Evolutionary conservation across 2,113 vertebrate genomes (phyloP), one percentile per base, ranked within the genome.

Genomic region (Gymnorhina tibicen): DNA sequence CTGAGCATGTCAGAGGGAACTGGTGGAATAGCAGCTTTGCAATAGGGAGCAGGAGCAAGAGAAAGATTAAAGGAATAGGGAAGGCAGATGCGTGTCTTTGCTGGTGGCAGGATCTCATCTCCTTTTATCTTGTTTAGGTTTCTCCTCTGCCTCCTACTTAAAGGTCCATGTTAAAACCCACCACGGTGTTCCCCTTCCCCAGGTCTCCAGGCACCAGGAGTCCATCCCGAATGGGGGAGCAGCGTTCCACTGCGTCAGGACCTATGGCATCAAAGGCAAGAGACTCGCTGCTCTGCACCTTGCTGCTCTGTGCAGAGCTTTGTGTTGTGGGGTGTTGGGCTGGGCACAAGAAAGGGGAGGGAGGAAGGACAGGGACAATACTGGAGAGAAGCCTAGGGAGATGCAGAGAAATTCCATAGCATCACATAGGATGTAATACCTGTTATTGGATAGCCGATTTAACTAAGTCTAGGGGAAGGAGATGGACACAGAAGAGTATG

Each of bases 131-230:
- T 98, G 98, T 99, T 98, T 99, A 99, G 99, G 99, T 99, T 99
- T 99, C 99, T 99, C 99, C 98, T 99, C 99, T 98, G 99, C 99
- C 96, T 99, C 99, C 98, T 99, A 99, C 99, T 99, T 99, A 99
- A 99, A 99, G 99, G 99, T 99, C 99, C 99, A 99, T 98, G 99
- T 99, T 99, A 99, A 99, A 99, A 99, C 99, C 97, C 99, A 99
- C 98, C 99, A 99, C 97, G 99, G 99, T 98, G 98, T 99, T 98
- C 98, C 99, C 98, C 98, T 99, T 98, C 99, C 99, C 98, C 98
- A 98, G 98, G 99, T 99, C 99, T 99, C 99, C 97, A 99, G 99
- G 98, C 98, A 99, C 97, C 98, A 98, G 98, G 99, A 99, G 97
- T 98, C 98, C 98, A 99, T 99, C 98, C 98, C 98, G 98, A 99